phyloP scores from a whole-genome alignment of 2,888 invertebrate species.

The Folsomia manolachei region DNA sequence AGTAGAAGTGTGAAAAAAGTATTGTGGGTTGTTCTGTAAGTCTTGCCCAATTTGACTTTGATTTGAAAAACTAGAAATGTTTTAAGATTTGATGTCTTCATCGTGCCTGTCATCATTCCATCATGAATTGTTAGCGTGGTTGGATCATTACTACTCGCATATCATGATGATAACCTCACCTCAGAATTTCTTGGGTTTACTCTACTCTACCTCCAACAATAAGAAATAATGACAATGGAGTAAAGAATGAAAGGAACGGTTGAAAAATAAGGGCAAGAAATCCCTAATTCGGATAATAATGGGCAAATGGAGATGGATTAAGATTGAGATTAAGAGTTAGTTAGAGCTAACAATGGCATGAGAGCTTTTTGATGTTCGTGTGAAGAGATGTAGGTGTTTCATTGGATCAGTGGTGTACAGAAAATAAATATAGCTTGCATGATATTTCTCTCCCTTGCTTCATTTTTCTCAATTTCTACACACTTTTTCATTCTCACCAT shows the following conservation, averaged over 20 bases:
- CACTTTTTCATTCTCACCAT: not conserved
- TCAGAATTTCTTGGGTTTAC: not conserved
- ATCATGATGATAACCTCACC: not conserved
- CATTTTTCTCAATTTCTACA: not conserved
- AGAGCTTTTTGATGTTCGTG: not conserved
- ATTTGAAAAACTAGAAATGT: slow-evolving; percentile 1
- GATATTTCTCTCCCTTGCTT: not conserved
- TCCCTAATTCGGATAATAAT: slow-evolving; percentile 10
- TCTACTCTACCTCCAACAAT: not conserved
- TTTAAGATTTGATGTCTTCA: slow-evolving; percentile 4
- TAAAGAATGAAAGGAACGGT: not conserved
- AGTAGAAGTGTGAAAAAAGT: not conserved
- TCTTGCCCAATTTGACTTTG: not conserved
- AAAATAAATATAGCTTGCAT: not conserved
- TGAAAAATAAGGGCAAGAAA: slow-evolving; percentile 2
- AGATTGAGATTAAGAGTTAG: slow-evolving; percentile 10
- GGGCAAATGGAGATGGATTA: slow-evolving; percentile 4
- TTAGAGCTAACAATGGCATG: slow-evolving; percentile 2
- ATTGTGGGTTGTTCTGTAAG: too few relatives aligned
- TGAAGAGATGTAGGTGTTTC: not conserved
- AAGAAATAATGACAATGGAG: slow-evolving; percentile 2
- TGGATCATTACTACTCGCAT: not conserved
- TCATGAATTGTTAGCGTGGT: not conserved
- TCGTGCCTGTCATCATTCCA: slow-evolving; percentile 4
- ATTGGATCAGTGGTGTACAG: too few relatives aligned